Percentiles rank a stretch among this genome's conserved stretches.
phyloP scores from a whole-genome alignment of 2,888 invertebrate genomes.

The Drosophila buzzatii region DNA sequence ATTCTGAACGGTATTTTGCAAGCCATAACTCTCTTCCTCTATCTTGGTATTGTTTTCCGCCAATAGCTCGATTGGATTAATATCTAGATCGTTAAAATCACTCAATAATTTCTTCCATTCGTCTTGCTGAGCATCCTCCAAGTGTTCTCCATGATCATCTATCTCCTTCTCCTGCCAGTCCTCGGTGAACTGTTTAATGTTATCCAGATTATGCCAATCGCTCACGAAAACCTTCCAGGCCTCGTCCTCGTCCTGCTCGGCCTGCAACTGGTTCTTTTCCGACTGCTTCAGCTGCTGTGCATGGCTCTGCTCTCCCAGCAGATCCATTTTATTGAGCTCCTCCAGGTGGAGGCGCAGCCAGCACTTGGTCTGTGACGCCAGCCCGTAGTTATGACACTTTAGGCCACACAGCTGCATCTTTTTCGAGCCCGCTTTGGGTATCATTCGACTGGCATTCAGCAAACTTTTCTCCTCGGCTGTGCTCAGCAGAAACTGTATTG shows the following conservation, averaged over 20 bases:
- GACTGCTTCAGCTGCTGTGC: neutral
- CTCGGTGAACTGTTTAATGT: neutral
- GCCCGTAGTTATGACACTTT: neutral
- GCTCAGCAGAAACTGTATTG: conserved; percentile 2
- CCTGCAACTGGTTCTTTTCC: neutral
- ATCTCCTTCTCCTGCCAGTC: neutral
- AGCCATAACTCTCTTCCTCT: neutral
- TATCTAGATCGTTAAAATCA: neutral
- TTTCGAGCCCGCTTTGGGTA: neutral
- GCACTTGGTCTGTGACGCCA: neutral
- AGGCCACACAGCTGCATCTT: neutral
- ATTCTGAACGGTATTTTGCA: neutral
- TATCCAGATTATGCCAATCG: neutral
- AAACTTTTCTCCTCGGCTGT: neutral
- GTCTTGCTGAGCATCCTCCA: too few species aligned
- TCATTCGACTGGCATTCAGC: neutral
- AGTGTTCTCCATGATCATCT: neutral
- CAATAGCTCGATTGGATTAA: neutral
- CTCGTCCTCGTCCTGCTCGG: neutral
- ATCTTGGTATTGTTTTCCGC: neutral
- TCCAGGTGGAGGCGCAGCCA: neutral
- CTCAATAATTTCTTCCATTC: conserved; percentile 4
- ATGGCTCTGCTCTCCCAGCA: conserved; percentile 1
- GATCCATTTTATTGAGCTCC: conserved; percentile 1
- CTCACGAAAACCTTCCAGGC: neutral